Evolutionary conservation across 2,113 vertebrate genomes (phyloP).

Genomic region (Halichoerus grypus): DNA sequence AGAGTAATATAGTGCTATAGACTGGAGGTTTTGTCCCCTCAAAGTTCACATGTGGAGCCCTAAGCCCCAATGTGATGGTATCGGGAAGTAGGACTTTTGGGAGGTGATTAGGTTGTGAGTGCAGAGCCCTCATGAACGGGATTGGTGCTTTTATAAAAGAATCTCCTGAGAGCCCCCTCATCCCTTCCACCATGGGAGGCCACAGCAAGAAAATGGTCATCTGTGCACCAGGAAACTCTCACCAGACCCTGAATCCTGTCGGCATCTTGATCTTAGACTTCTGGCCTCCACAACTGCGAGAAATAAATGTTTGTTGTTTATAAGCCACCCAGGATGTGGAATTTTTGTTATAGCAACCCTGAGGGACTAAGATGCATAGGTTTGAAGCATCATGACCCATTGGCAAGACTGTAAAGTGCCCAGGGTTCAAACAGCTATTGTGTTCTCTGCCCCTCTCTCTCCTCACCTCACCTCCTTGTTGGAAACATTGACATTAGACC

Average conservation of each 20-base stretch:
- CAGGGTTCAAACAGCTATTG: neutral
- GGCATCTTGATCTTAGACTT: neutral
- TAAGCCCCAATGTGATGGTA: neutral
- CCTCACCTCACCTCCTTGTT: neutral
- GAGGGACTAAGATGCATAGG: neutral
- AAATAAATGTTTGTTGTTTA: neutral
- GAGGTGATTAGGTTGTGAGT: neutral
- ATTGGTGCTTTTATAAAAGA: neutral
- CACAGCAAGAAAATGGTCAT: neutral
- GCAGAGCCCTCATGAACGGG: neutral
- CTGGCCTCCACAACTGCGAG: neutral
- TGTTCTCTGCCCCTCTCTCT: neutral
- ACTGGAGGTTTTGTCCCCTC: neutral
- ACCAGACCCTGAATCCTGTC: neutral
- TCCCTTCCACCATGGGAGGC: neutral
- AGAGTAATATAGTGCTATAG: neutral
- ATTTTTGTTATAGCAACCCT: neutral
- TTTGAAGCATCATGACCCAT: neutral
- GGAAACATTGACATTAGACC: neutral
- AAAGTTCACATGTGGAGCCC: neutral
- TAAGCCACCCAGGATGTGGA: neutral
- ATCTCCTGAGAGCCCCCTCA: neutral
- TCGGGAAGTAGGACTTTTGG: neutral
- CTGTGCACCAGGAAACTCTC: neutral
- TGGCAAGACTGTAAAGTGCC: neutral